Conservation (phyloP, 35 echinoderm and acorn worm genomes). For the Eucidaris tribuloides region DNA sequence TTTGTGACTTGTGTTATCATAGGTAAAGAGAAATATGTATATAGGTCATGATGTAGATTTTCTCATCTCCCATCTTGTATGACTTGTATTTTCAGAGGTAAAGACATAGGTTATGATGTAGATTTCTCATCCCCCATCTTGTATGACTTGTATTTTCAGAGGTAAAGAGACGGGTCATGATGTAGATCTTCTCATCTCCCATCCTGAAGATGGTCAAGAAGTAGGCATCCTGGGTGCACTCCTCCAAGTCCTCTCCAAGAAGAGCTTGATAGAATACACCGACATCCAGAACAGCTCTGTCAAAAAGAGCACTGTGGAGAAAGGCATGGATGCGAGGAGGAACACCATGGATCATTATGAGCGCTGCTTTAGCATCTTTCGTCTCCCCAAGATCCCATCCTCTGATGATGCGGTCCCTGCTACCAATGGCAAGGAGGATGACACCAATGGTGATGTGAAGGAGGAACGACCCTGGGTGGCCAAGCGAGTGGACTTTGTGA, state of each 20-base stretch:
- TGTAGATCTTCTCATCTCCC: constrained; percentile 94
- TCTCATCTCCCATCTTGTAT: constrained; percentile 91
- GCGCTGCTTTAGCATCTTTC: constrained; percentile 92
- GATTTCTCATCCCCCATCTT: constrained; percentile 94
- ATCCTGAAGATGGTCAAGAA: constrained; percentile 87
- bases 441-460: neutral
- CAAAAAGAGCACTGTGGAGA: neutral
- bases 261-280: constrained; percentile 56
- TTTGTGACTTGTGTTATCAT: constrained; percentile 40
- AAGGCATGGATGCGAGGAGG: neutral
- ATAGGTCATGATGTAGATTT: constrained; percentile 95
- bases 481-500: constrained; percentile 85
- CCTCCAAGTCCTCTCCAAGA: constrained; percentile 46
- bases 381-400: constrained; percentile 24
- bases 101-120: constrained; percentile 87
- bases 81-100: constrained; percentile 62
- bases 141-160: constrained; percentile 29
- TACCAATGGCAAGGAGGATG: neutral
- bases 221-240: constrained; percentile 55
- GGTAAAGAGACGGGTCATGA: constrained; percentile 91
- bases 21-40: constrained; percentile 76
- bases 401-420: neutral
- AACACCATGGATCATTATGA: constrained; percentile 84
- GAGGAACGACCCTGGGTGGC: constrained; percentile 50
- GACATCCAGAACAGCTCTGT: constrained; percentile 64